Evolutionary conservation across 1,140 invertebrate species (phyloP).

Genomic region (Pissodes strobi): DNA sequence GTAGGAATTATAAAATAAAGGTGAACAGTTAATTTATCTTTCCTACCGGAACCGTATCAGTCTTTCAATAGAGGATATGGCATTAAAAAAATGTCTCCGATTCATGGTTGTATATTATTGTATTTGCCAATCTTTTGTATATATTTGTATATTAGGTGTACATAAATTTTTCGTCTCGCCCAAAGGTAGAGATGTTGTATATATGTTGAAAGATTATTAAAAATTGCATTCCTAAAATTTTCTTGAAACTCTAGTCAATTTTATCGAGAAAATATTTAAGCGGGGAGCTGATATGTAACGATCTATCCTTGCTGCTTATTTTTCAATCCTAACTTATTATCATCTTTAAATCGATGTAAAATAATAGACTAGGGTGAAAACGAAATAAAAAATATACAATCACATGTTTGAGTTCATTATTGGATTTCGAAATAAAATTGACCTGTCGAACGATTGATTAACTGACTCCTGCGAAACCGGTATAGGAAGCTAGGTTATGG

Average conservation of each 20-base stretch:
- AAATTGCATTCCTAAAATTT: slow-evolving; percentile 41
- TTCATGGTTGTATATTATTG: neutral
- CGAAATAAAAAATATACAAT: slow-evolving; percentile 17
- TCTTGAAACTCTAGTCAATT: slow-evolving; percentile 42
- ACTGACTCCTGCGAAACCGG: no score
- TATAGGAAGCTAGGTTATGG: no score
- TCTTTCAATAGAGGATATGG: no score
- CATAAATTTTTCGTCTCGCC: slow-evolving; percentile 9
- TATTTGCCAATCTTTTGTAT: slow-evolving; percentile 22
- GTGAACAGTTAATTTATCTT: no score
- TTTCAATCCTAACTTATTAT: slow-evolving; percentile 33
- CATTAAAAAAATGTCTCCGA: no score
- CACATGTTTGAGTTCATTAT: neutral
- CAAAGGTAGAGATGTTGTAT: slow-evolving; percentile 14
- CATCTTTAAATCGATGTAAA: slow-evolving; percentile 28
- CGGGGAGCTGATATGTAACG: neutral
- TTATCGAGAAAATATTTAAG: slow-evolving; percentile 27
- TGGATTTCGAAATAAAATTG: no score
- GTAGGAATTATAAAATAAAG: no score
- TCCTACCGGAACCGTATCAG: no score
- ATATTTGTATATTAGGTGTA: slow-evolving; percentile 22
- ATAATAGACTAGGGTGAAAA: slow-evolving; percentile 31
- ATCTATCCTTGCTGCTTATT: slow-evolving; percentile 26
- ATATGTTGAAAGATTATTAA: slow-evolving; percentile 32
- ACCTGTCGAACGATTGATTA: no score